Evolutionary conservation across 2,888 invertebrate species (phyloP), one percentile per base, ranked within the genome.

Genomic region (Synergus laeviventris): DNA sequence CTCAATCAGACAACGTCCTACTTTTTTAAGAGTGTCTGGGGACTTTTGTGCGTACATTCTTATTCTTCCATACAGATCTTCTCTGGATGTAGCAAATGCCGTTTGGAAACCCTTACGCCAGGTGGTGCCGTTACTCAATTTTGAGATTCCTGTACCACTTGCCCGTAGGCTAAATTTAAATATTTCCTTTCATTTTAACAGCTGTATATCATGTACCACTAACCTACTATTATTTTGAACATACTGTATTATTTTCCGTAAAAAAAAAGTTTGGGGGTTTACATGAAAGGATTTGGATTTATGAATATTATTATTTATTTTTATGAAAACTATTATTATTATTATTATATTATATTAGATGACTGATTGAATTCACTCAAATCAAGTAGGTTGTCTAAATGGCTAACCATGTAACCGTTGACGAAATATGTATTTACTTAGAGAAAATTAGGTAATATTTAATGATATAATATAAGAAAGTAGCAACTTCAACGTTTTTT

Each of bases 1-100:
- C 70, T 31, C 70, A 70, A 70, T 70, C 70, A 49, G 70, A 49
- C 70, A 49, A 49, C 70, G 70, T 31, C 70, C 70, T 70, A 70
- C 70, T 70, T 70, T 21, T 70, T 70, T 49, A 70, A 70, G n/a
- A 70, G 49, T 16, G 49, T 49, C 70, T 70, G 1, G 14, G 9
- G n/a, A 70, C 70, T 70, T 70, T 64, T 31, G 31, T 70, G 70
- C 36, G 45, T 70, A 49, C 45, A 49, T 70, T 49, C 70, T 70
- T 11, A 9, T 36, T 70, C n/a, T 5, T 31, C n/a, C 70, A 31
- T 70, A 49, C 49, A 70, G n/a, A 24, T 70, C 49, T 70, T n/a
- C 21, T n/a, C 31, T n/a, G 24, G 45, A 31, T 70, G 49, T 70
- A 70, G 31, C 70, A 70, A 70, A 45, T 49, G 70, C 70, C 70